These are phyloP conservation scores for Pterophyllum scalare DNA, from an alignment of 2,113 vertebrate genomes.

Conservation along the genomic window DNA sequence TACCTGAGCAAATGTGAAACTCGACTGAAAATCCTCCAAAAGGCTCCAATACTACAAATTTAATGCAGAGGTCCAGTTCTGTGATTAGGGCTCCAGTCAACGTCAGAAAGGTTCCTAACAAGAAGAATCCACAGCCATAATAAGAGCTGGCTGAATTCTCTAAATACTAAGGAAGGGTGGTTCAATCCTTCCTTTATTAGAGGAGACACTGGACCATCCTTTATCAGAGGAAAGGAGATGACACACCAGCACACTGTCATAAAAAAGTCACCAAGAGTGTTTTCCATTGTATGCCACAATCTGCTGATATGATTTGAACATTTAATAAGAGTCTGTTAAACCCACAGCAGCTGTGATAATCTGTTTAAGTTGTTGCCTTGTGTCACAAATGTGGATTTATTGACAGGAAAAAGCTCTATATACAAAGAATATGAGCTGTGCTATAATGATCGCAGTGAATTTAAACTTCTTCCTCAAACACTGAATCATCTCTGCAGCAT, in stretches of 20 bases:
- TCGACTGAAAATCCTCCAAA: background rate
- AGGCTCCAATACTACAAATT: background rate
- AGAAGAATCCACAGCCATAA: too few species aligned
- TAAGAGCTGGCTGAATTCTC: too few species aligned
- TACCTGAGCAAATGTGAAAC: too few species aligned
- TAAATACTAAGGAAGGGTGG: too few species aligned
- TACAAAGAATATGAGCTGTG: background rate
- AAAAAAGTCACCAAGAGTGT: background rate
- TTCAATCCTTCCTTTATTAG: background rate
- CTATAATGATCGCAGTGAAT: background rate
- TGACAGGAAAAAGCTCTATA: too few species aligned
- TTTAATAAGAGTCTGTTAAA: background rate
- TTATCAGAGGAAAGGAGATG: background rate
- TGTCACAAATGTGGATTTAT: too few species aligned
- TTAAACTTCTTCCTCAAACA: background rate
- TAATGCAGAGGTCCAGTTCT: background rate
- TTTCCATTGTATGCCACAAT: background rate
- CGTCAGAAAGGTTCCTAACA: background rate
- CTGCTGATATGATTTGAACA: background rate
- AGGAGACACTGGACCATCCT: background rate
- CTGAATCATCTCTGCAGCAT: fast-evolving
- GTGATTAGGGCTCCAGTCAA: background rate
- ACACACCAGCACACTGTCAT: background rate
- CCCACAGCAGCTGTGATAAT: background rate
- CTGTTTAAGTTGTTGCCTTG: too few species aligned